Evolutionary conservation across 2,797 vertebrate genomes (phyloP).

Genomic region (Phataginus tetradactyla): DNA sequence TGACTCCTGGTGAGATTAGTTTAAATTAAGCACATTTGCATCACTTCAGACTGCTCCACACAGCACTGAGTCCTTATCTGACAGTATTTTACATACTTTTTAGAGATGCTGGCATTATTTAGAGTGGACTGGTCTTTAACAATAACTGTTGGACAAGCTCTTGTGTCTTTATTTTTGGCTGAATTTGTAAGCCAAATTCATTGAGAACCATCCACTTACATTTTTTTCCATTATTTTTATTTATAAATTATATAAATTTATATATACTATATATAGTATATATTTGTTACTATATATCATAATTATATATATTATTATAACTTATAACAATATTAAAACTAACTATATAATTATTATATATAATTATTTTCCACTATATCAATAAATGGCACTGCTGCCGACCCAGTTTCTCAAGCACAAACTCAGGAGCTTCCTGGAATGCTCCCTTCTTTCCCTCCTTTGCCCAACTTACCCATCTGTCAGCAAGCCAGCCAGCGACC

Average conservation of each 20-base stretch:
- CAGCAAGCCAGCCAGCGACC: too few relatives aligned
- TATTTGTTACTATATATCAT: too few relatives aligned
- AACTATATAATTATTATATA: too few relatives aligned
- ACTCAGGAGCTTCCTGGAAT: not conserved
- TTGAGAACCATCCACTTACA: not conserved
- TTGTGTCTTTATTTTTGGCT: not conserved
- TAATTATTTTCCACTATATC: not conserved
- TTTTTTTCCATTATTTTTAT: too few relatives aligned
- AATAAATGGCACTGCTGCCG: not conserved
- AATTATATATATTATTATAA: too few relatives aligned
- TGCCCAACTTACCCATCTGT: not conserved
- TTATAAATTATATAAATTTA: too few relatives aligned
- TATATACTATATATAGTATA: too few relatives aligned
- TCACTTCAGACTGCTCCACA: not conserved
- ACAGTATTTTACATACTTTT: not conserved
- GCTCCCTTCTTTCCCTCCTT: not conserved
- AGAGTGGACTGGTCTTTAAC: not conserved
- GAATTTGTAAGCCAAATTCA: not conserved
- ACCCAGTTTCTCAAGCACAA: not conserved
- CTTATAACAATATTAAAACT: too few relatives aligned
- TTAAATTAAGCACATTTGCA: not conserved
- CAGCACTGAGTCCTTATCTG: too few relatives aligned
- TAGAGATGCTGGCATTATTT: not conserved
- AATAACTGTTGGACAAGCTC: not conserved
- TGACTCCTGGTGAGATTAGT: not conserved